Percentiles rank a stretch among this genome's conserved stretches.
Evolutionary conservation across 2,113 vertebrate species (phyloP).

Genomic region (Pangasianodon gigas): DNA sequence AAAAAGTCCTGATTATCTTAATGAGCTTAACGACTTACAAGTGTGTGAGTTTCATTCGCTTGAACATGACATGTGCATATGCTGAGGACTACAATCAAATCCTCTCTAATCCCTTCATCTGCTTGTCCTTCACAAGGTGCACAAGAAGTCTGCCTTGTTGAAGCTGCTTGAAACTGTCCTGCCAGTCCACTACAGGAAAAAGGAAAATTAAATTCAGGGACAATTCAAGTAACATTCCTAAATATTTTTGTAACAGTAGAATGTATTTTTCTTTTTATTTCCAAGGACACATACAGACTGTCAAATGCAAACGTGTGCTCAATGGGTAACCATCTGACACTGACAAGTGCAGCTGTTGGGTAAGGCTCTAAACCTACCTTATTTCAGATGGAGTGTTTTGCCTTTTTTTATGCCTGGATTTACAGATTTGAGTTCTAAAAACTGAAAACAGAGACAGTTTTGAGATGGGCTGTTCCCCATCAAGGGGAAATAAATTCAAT

Average conservation of each 20-base stretch:
- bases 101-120: constrained; percentile 79
- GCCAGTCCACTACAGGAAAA: constrained; percentile 17
- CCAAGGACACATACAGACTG: constrained; percentile 25
- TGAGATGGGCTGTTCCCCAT: constrained; percentile 94
- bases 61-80: constrained; percentile 82
- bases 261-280: neutral
- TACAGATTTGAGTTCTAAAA: neutral
- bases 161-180: constrained; percentile 25
- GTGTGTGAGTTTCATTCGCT: constrained; percentile 71
- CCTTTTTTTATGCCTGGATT: constrained; percentile 7
- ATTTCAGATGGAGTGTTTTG: constrained; percentile 22
- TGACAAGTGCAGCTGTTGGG: constrained; percentile 66
- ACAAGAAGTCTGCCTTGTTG: constrained; percentile 50
- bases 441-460: constrained; percentile 18
- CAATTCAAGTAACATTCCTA: neutral
- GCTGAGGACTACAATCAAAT: constrained; percentile 71
- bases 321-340: constrained; percentile 58
- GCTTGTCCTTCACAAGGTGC: constrained; percentile 59
- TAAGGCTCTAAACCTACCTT: constrained; percentile 60
- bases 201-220: neutral
- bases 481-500: constrained; percentile 74
- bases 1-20: constrained; percentile 80
- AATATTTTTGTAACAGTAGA: neutral
- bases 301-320: constrained; percentile 45
- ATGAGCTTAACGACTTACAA: constrained; percentile 86